Evolutionary conservation across 2,797 vertebrate species (phyloP).

Genomic region (Chromobotia macracanthus): DNA sequence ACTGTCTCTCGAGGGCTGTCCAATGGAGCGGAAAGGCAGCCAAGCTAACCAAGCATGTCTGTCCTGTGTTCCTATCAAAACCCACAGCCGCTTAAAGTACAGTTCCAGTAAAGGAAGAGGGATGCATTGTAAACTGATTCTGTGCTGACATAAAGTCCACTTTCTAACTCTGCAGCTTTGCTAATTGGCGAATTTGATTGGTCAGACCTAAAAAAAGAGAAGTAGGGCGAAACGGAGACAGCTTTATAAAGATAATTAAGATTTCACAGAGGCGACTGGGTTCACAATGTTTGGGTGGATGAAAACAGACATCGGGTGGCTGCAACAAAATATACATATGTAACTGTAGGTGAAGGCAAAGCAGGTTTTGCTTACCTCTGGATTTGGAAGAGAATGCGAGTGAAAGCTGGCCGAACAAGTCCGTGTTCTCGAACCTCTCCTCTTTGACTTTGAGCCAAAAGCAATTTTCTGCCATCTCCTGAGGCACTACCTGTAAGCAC

Average conservation of each 20-base stretch:
- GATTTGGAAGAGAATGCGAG: conserved; percentile 89
- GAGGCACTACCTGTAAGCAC: conserved; percentile 91
- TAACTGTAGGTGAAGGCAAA: conserved; percentile 55
- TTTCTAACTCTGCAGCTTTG: conserved; percentile 52
- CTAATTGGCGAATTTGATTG: conserved; percentile 68
- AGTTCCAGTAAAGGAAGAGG: conserved; percentile 21
- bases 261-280: conserved; percentile 67
- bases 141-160: conserved; percentile 59
- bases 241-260: conserved; percentile 69
- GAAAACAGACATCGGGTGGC: conserved; percentile 62
- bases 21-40: conserved; percentile 72
- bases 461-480: conserved; percentile 94
- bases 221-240: conserved; percentile 24
- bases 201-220: conserved; percentile 47
- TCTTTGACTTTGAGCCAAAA: conserved; percentile 98
- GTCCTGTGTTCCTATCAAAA: conserved; percentile 61
- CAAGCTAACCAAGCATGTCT: conserved; percentile 68
- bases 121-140: conserved; percentile 48
- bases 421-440: conserved; percentile 90
- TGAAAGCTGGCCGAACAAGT: conserved; percentile 90
- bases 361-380: conserved; percentile 84
- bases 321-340: conserved; percentile 58
- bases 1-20: conserved; percentile 59
- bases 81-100: conserved; percentile 37
- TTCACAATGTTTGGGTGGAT: conserved; percentile 67